Evolutionary conservation across 2,797 vertebrate species (phyloP).

Genomic region (Pachyuromys duprasi): DNA sequence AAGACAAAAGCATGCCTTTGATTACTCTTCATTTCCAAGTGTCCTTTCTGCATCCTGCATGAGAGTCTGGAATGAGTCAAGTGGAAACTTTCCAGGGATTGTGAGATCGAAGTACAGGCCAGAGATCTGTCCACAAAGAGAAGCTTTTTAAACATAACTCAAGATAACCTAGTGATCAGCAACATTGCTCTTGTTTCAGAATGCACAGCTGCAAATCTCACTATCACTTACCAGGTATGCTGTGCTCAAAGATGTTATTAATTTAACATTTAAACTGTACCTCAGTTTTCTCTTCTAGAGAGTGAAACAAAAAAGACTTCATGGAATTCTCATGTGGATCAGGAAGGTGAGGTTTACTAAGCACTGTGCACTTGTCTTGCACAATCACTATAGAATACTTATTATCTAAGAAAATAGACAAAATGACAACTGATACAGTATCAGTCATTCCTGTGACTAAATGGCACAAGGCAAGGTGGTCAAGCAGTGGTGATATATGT

Average conservation of each 20-base stretch:
- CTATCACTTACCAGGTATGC: not conserved
- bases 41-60: not conserved
- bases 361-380: not conserved
- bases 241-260: not conserved
- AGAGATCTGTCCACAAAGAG: not conserved
- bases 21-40: not conserved
- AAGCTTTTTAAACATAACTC: not conserved
- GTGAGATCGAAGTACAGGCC: not conserved
- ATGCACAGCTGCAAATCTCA: constrained; percentile 28
- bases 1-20: not conserved
- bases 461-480: not conserved
- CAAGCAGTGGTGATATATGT: not conserved
- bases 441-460: not conserved
- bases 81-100: not conserved
- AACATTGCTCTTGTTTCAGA: not conserved
- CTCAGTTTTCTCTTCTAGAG: constrained; percentile 25
- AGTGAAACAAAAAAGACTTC: not conserved
- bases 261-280: not conserved
- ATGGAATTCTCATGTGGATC: not conserved
- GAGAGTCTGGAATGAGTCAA: not conserved
- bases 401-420: not conserved
- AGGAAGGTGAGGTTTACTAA: not conserved
- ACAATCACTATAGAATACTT: not conserved
- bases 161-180: not conserved
- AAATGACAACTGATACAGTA: not conserved